Evolutionary conservation across 2,888 invertebrate species (phyloP).

Genomic region (Andrena trimmerana): DNA sequence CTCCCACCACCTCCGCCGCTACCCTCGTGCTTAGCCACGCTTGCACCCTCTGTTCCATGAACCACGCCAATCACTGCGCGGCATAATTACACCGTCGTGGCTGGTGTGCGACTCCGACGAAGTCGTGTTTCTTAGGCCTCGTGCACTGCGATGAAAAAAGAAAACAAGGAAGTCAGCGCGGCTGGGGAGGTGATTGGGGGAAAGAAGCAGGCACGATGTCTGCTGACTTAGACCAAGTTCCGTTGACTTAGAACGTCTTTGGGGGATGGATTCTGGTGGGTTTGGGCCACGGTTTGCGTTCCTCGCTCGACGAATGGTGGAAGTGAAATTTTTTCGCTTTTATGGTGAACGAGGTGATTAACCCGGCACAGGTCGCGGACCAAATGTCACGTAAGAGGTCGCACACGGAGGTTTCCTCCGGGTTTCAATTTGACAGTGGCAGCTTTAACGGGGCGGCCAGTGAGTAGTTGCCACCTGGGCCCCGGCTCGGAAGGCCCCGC

Average conservation of each 20-base stretch:
- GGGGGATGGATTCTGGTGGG: neutral
- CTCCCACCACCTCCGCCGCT: constrained; percentile 47
- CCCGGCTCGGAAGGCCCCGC: too few species aligned
- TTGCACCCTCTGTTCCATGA: constrained; percentile 82
- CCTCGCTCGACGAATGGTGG: neutral
- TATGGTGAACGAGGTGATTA: too few species aligned
- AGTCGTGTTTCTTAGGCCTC: constrained; percentile 79
- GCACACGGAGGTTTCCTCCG: too few species aligned
- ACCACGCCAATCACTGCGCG: constrained; percentile 84
- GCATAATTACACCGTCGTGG: constrained; percentile 83
- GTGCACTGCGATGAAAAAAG: constrained; percentile 74
- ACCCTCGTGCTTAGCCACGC: constrained; percentile 75
- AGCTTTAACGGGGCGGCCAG: too few species aligned
- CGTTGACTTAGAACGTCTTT: constrained; percentile 9
- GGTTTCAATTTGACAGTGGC: too few species aligned
- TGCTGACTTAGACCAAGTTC: constrained; percentile 32
- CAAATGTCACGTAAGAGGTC: too few species aligned
- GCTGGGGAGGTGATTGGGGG: neutral
- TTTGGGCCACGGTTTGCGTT: neutral
- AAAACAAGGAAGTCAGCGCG: constrained; percentile 17
- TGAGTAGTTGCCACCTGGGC: too few species aligned
- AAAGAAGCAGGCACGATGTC: constrained; percentile 21
- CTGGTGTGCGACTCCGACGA: constrained; percentile 76
- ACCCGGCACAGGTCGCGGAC: too few species aligned
- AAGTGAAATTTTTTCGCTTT: too few species aligned